These are phyloP conservation scores for Andrena camellia DNA, from an alignment of 2,888 invertebrate genomes.

Conservation along the genomic window DNA sequence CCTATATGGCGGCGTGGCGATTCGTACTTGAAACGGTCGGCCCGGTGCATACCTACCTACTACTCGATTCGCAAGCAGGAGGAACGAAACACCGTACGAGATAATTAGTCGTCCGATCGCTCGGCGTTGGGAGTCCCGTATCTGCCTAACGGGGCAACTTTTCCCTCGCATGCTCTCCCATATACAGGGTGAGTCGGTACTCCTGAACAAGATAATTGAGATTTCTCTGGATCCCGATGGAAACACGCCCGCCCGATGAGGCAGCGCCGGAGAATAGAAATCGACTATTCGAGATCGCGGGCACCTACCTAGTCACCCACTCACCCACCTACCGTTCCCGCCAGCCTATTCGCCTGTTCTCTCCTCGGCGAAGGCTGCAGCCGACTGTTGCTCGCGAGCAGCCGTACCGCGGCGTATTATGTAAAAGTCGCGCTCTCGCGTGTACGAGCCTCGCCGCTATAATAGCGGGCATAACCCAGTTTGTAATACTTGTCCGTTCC, in stretches of 20 bases:
- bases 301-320: slow-evolving; percentile 52
- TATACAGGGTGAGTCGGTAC: slow-evolving; percentile 8
- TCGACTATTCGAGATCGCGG: slow-evolving; percentile 56
- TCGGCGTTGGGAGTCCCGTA: slow-evolving; percentile 1
- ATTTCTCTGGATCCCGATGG: slow-evolving; percentile 7
- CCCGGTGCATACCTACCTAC: not conserved
- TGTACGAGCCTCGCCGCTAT: slow-evolving; percentile 29
- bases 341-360: slow-evolving; percentile 40
- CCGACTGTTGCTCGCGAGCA: slow-evolving; percentile 24
- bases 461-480: slow-evolving; percentile 46
- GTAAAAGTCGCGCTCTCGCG: slow-evolving; percentile 51
- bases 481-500: slow-evolving; percentile 45
- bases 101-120: slow-evolving; percentile 24
- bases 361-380: slow-evolving; percentile 42
- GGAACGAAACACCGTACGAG: slow-evolving; percentile 14
- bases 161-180: slow-evolving; percentile 2
- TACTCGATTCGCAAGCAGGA: slow-evolving; percentile 10
- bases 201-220: not conserved
- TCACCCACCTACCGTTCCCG: slow-evolving; percentile 52
- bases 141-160: slow-evolving; percentile 19
- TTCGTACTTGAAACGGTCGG: slow-evolving; percentile 20
- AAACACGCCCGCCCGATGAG: slow-evolving; percentile 33
- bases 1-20: not conserved
- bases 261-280: slow-evolving; percentile 53
- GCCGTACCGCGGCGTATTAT: slow-evolving; percentile 29